A percentile compares a stretch with the other conserved stretches of the same genome.
phyloP scores from a whole-genome alignment of 1,140 invertebrate genomes.

The Drosophila nasuta region DNA sequence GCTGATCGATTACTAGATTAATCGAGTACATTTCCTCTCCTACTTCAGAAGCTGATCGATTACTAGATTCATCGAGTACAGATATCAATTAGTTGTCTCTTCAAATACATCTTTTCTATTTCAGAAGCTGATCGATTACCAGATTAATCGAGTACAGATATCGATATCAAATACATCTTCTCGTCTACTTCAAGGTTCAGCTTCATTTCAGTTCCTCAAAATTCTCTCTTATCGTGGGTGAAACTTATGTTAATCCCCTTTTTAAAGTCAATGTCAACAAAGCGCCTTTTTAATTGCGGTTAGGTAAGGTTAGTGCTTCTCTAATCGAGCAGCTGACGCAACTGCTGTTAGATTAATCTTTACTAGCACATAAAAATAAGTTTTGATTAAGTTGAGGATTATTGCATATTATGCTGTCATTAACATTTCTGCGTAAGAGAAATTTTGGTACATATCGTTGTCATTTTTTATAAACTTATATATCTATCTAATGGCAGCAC shows the following conservation, averaged over 20 bases:
- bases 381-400: background rate
- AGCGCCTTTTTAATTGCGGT: constrained; percentile 8
- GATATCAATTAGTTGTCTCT: no score
- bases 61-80: no score
- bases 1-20: no score
- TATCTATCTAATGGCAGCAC: no score
- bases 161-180: background rate
- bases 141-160: background rate
- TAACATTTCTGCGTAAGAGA: background rate
- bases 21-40: no score
- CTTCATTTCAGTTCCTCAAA: background rate
- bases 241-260: constrained; percentile 3
- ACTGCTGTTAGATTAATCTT: background rate
- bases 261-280: constrained; percentile 6
- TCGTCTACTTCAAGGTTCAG: background rate
- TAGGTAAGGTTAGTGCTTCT: constrained; percentile 25
- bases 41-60: no score
- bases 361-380: background rate
- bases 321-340: background rate
- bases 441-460: background rate
- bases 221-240: background rate
- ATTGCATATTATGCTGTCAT: background rate
- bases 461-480: no score
- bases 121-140: background rate
- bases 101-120: no score